Conservation (phyloP, 2,113 vertebrate species). For the Macrotus californicus region DNA sequence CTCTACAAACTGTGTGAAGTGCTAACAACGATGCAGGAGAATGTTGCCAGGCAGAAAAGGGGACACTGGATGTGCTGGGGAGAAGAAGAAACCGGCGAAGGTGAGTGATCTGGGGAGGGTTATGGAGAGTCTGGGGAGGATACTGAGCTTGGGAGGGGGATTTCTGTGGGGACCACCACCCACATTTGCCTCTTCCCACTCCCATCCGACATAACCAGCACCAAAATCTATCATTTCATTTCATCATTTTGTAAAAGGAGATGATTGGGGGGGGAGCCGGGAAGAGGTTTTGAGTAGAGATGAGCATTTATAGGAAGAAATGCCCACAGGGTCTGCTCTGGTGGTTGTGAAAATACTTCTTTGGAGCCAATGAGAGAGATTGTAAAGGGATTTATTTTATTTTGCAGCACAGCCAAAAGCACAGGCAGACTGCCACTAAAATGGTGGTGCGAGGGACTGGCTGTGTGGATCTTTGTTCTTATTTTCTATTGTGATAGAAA, state of each 20-base stretch:
- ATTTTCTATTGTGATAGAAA: conserved; percentile 38
- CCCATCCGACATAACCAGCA: background rate
- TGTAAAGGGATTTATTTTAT: conserved; percentile 71
- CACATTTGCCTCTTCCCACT: background rate
- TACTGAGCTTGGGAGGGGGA: background rate
- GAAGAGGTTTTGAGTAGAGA: conserved; percentile 17
- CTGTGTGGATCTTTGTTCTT: conserved; percentile 44
- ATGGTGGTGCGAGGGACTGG: background rate
- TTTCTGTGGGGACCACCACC: conserved; percentile 8
- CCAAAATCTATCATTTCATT: background rate
- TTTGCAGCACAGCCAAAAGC: conserved; percentile 64
- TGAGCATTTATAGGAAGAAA: conserved; percentile 56
- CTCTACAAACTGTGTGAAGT: background rate
- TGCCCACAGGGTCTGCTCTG: conserved; percentile 51
- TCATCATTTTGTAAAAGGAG: conserved; percentile 7
- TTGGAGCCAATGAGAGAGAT: conserved; percentile 61
- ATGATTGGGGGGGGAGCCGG: background rate
- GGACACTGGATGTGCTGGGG: background rate
- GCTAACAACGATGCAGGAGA: background rate
- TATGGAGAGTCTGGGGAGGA: background rate
- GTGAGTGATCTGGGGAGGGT: background rate
- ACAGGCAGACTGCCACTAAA: conserved; percentile 27
- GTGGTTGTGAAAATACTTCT: conserved; percentile 57
- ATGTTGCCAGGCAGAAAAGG: background rate
- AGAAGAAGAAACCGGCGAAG: background rate